Conservation (phyloP, 2,797 vertebrate genomes). For the Ceryle rudis region DNA sequence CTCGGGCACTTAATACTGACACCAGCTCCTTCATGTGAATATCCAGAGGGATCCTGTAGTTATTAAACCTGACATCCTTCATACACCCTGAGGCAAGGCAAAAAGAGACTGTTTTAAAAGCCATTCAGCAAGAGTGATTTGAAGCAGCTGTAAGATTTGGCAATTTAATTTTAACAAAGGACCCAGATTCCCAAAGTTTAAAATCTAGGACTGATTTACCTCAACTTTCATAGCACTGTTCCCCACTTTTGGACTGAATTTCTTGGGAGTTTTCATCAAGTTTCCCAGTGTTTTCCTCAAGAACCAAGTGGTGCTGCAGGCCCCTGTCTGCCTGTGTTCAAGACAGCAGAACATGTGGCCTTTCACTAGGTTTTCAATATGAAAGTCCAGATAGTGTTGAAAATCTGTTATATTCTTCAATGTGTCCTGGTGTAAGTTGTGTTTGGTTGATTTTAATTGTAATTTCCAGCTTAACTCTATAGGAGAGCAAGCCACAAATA, state of each 20-base stretch:
- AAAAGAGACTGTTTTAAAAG: constrained; percentile 22
- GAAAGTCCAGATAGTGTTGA: not conserved
- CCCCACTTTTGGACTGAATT: not conserved
- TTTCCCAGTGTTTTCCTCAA: not conserved
- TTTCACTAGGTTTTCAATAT: not conserved
- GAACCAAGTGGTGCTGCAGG: not conserved
- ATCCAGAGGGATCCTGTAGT: constrained; percentile 85
- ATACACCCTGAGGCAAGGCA: constrained; percentile 84
- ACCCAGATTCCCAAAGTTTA: not conserved
- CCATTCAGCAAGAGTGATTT: not conserved
- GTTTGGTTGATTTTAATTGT: not conserved
- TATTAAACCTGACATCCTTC: constrained; percentile 88
- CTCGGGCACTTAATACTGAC: constrained; percentile 82
- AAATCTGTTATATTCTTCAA: not conserved
- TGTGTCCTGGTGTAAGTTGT: not conserved
- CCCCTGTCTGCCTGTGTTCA: not conserved
- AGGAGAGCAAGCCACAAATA: not conserved
- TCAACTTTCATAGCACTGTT: not conserved
- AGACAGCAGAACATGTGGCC: not conserved
- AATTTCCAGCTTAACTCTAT: not conserved
- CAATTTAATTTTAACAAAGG: not conserved
- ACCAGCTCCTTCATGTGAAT: constrained; percentile 82
- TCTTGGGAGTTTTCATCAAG: not conserved
- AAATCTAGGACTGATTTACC: not conserved
- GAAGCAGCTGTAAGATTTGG: constrained; percentile 48